Evolutionary conservation across 2,113 vertebrate species (phyloP).

Genomic region (Mandrillus leucophaeus): DNA sequence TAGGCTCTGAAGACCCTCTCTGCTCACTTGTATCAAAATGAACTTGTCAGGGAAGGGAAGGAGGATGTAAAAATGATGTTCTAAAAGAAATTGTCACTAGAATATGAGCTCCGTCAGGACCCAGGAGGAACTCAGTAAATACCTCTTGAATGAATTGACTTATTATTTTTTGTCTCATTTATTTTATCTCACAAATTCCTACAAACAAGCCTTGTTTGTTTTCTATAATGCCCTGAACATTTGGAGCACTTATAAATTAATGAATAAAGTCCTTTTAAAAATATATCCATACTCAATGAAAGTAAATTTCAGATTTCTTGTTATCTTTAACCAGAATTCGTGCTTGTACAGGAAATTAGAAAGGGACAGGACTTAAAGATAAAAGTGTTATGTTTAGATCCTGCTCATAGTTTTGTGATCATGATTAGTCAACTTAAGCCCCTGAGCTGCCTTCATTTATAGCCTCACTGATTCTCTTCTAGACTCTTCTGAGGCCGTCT

Average conservation of each 20-base stretch:
- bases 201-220: not conserved
- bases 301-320: conserved; percentile 15
- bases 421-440: not conserved
- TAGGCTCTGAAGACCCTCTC: not conserved
- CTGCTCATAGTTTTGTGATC: not conserved
- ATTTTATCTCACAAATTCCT: conserved; percentile 17
- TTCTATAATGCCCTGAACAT: conserved; percentile 15
- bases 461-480: not conserved
- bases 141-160: not conserved
- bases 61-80: not conserved
- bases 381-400: not conserved
- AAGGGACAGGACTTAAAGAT: conserved; percentile 4
- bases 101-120: not conserved
- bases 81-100: not conserved
- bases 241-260: conserved; percentile 44
- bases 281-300: conserved; percentile 16
- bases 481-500: not conserved
- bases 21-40: not conserved
- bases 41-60: conserved; percentile 22
- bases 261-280: not conserved
- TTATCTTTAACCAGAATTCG: conserved; percentile 39
- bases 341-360: not conserved
- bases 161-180: conserved; percentile 49
- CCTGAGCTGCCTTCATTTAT: not conserved
- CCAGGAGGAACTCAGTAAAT: not conserved